Evolutionary conservation across 1,140 invertebrate species (phyloP).

Genomic region (Nilaparvata lugens): DNA sequence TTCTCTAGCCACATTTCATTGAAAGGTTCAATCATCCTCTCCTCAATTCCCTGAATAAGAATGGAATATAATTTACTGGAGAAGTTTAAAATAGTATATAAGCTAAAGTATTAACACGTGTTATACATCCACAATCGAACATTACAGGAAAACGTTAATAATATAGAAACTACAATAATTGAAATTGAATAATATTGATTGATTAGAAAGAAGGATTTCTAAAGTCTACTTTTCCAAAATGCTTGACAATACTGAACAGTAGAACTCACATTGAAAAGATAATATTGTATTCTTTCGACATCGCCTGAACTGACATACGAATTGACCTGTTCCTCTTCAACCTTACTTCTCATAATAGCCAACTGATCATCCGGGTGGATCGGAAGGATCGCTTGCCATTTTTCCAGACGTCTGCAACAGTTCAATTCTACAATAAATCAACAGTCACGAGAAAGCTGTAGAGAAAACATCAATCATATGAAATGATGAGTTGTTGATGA

Average conservation of each 20-base stretch:
- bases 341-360: constrained; percentile 25
- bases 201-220: too few species aligned
- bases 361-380: constrained; percentile 43
- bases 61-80: constrained; percentile 2
- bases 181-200: too few species aligned
- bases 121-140: too few species aligned
- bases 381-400: constrained; percentile 37
- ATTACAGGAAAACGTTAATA: too few species aligned
- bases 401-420: constrained; percentile 11
- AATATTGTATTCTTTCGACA: constrained; percentile 37
- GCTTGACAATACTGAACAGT: too few species aligned
- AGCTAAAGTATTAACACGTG: too few species aligned
- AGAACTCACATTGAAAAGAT: constrained; percentile 17
- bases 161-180: too few species aligned
- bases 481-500: too few species aligned
- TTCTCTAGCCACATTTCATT: constrained; percentile 30
- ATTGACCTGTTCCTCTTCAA: constrained; percentile 28
- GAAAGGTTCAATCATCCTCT: constrained; percentile 38
- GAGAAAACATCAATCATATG: too few species aligned
- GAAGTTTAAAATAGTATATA: too few species aligned
- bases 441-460: too few species aligned
- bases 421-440: neutral
- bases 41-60: constrained; percentile 30
- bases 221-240: too few species aligned
- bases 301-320: constrained; percentile 30